These are phyloP conservation scores for Atractosteus spatula DNA, from an alignment of 2,113 vertebrate genomes.

Conservation along the genomic window DNA sequence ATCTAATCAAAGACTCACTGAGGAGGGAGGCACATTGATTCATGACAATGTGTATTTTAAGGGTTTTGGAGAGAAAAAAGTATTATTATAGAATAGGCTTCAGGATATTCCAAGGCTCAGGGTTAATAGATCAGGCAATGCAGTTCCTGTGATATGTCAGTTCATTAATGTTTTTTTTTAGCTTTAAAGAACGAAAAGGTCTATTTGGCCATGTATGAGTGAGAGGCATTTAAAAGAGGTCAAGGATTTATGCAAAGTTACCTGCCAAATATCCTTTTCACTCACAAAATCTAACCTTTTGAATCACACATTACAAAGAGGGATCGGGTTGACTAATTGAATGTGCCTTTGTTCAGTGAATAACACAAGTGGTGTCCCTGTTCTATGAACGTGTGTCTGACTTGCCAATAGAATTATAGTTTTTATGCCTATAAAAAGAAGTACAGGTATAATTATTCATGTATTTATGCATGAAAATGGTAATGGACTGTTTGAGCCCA, in stretches of 20 bases:
- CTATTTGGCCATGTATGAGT: conserved; percentile 4
- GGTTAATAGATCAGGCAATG: not conserved
- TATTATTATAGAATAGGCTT: not conserved
- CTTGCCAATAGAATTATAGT: too few species aligned
- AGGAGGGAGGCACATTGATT: not conserved
- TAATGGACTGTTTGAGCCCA: too few species aligned
- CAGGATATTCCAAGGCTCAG: not conserved
- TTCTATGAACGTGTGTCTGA: too few species aligned
- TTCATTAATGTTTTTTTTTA: conserved; percentile 9
- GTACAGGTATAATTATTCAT: too few species aligned
- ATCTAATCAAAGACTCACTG: conserved; percentile 8
- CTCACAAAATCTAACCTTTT: too few species aligned
- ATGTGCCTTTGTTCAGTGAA: not conserved
- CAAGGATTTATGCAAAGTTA: conserved; percentile 1
- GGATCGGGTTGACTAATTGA: not conserved
- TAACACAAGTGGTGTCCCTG: too few species aligned
- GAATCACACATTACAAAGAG: too few species aligned
- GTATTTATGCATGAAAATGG: too few species aligned
- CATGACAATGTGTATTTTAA: not conserved
- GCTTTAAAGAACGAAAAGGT: conserved; percentile 6
- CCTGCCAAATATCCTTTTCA: too few species aligned
- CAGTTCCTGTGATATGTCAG: conserved; percentile 1
- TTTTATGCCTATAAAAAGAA: too few species aligned
- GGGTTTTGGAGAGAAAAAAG: not conserved
- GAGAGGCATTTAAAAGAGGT: not conserved